These are phyloP conservation scores for Thera britannica DNA, from an alignment of 2,888 invertebrate species.

Conservation along the genomic window DNA sequence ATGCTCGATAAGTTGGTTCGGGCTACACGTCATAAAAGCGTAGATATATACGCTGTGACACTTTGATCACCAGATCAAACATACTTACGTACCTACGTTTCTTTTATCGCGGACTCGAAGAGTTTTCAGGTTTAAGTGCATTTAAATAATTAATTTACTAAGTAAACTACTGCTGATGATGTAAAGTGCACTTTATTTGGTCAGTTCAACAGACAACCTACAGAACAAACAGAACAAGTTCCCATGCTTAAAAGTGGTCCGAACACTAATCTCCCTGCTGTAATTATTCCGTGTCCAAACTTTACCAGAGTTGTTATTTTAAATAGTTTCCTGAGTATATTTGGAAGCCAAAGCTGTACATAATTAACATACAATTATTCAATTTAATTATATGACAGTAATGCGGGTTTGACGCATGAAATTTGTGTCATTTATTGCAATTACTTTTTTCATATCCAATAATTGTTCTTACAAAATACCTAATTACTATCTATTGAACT, in stretches of 20 bases:
- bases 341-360: constrained; percentile 12
- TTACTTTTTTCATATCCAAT: background rate
- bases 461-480: background rate
- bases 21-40: no score
- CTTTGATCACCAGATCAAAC: background rate
- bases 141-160: constrained; percentile 2
- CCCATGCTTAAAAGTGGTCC: constrained; percentile 27
- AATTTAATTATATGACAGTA: no score
- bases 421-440: background rate
- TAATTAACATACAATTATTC: no score
- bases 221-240: constrained; percentile 19
- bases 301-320: constrained; percentile 32
- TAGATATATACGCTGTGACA: no score
- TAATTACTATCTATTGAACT: background rate
- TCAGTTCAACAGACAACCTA: constrained; percentile 8
- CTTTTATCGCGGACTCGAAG: background rate
- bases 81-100: background rate
- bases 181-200: constrained; percentile 3
- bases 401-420: no score
- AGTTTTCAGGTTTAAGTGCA: background rate
- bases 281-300: constrained; percentile 40
- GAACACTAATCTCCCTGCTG: constrained; percentile 34
- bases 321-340: constrained; percentile 27
- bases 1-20: no score
- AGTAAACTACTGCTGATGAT: background rate